Evolutionary conservation across 2,888 invertebrate species (phyloP).

Genomic region (Noctua janthina): DNA sequence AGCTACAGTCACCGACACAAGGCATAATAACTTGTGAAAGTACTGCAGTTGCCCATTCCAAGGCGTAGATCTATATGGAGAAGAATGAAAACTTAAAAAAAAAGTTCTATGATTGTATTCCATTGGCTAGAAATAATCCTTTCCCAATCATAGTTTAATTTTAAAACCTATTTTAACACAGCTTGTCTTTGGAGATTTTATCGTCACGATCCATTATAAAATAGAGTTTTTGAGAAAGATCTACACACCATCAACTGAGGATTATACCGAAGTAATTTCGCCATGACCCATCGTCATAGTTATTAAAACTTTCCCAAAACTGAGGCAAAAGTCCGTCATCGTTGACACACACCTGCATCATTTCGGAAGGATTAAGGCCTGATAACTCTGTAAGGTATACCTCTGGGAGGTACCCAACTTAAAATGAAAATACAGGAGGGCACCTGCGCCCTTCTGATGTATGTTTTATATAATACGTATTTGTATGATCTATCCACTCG

Average conservation of each 20-base stretch:
- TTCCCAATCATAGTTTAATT: neutral
- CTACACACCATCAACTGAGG: neutral
- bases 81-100: too few species aligned
- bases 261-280: neutral
- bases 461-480: constrained; percentile 15
- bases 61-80: too few species aligned
- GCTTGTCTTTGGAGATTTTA: neutral
- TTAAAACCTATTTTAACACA: neutral
- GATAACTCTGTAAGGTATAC: constrained; percentile 50
- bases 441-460: constrained; percentile 47
- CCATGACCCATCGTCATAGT: constrained; percentile 4
- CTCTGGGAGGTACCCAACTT: constrained; percentile 58
- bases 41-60: too few species aligned
- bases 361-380: constrained; percentile 55
- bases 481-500: constrained; percentile 9
- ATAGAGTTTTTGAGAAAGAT: neutral
- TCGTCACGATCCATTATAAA: neutral
- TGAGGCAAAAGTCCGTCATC: constrained; percentile 16
- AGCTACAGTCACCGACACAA: too few species aligned
- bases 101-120: neutral
- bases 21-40: too few species aligned
- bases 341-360: constrained; percentile 46
- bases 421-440: constrained; percentile 52
- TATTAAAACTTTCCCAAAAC: constrained; percentile 41
- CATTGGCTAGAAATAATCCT: neutral